Percentiles rank a stretch among this genome's conserved stretches.
phyloP scores from a whole-genome alignment of 2,797 vertebrate species.

The Fratercula arctica region DNA sequence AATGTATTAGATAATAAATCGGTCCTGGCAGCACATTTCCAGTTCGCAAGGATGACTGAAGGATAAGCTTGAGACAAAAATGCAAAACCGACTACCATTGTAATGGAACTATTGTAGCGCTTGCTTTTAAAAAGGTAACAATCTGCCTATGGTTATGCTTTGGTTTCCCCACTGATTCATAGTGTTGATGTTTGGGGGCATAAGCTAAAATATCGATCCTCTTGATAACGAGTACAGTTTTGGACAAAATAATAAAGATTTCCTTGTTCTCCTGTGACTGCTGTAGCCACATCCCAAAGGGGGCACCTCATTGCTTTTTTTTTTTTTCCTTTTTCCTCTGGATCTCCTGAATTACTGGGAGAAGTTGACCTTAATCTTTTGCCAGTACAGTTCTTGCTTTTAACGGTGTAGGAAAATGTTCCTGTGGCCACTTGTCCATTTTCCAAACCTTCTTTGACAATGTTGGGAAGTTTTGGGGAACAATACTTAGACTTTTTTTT shows the following conservation, averaged over 20 bases:
- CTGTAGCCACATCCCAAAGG: background rate
- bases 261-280: background rate
- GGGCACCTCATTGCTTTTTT: fast-evolving
- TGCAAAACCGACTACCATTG: background rate
- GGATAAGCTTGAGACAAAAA: background rate
- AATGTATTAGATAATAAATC: background rate
- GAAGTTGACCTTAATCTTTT: background rate
- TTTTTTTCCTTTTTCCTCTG: background rate
- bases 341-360: background rate
- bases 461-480: background rate
- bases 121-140: background rate
- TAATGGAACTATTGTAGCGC: background rate
- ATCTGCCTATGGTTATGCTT: background rate
- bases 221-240: background rate
- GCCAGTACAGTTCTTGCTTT: background rate
- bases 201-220: background rate
- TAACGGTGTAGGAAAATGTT: background rate
- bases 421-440: background rate
- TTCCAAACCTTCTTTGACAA: background rate
- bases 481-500: background rate
- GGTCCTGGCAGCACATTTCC: slow-evolving; percentile 1
- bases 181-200: background rate
- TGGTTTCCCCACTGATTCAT: background rate
- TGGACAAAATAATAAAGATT: background rate
- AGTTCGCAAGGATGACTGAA: slow-evolving; percentile 15